These are phyloP conservation scores for Amphiprion ocellaris DNA, from an alignment of 2,113 vertebrate genomes.

Conservation along the genomic window DNA sequence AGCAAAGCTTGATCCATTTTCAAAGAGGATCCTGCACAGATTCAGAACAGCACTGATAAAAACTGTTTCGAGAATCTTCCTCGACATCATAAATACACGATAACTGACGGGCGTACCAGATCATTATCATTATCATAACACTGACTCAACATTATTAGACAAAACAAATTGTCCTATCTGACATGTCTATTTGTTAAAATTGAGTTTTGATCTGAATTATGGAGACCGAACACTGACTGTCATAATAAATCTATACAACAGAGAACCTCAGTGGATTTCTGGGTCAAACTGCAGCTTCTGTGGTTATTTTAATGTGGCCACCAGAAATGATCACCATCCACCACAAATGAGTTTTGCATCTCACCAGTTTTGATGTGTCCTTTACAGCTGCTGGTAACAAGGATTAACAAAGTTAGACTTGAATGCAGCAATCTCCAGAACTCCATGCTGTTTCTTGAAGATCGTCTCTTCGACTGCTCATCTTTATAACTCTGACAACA, in stretches of 20 bases:
- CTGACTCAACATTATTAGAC: not conserved
- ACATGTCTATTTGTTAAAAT: not conserved
- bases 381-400: constrained; percentile 56
- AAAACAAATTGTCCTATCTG: not conserved
- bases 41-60: constrained; percentile 44
- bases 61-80: constrained; percentile 9
- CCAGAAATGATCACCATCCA: not conserved
- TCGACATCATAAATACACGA: constrained; percentile 48
- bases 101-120: constrained; percentile 18
- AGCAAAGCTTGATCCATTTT: constrained; percentile 84
- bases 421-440: constrained; percentile 34
- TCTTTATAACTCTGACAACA: constrained; percentile 66
- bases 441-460: constrained; percentile 60
- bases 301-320: not conserved
- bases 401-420: constrained; percentile 60
- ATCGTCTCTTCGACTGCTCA: constrained; percentile 34
- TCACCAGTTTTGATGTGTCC: constrained; percentile 55
- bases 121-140: constrained; percentile 14
- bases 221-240: not conserved
- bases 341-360: not conserved
- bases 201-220: not conserved
- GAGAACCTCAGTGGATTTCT: not conserved
- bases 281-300: not conserved
- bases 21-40: constrained; percentile 65
- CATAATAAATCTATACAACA: not conserved